Evolutionary conservation across 2,888 invertebrate genomes (phyloP).

Genomic region (Emmelina monodactyla): DNA sequence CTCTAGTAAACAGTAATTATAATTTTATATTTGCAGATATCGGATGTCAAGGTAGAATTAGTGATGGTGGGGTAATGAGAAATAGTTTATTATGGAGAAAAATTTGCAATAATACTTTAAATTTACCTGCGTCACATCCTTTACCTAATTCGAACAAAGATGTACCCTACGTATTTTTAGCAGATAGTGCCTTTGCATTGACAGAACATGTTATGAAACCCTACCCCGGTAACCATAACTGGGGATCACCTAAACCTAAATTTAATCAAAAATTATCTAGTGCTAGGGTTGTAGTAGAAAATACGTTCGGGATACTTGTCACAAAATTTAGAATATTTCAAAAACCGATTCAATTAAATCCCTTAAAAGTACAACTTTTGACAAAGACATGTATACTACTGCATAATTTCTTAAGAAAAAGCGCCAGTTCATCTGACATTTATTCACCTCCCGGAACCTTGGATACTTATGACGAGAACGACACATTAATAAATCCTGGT

Average conservation of each 20-base stretch:
- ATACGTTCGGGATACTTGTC: constrained; percentile 1
- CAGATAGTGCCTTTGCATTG: constrained; percentile 13
- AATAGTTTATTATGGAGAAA: too few species aligned
- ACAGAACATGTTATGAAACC: constrained; percentile 12
- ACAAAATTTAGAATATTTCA: neutral
- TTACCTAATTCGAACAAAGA: neutral
- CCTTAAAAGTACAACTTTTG: neutral
- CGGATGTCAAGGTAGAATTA: too few species aligned
- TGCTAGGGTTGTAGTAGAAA: neutral
- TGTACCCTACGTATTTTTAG: constrained; percentile 3
- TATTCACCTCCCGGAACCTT: too few species aligned
- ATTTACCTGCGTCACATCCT: neutral
- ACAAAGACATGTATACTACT: neutral
- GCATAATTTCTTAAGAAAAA: too few species aligned
- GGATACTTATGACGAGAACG: too few species aligned
- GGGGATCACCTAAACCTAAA: constrained; percentile 2
- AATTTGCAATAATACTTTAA: neutral
- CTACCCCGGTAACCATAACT: constrained; percentile 9
- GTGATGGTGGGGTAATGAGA: too few species aligned
- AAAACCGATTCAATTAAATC: neutral
- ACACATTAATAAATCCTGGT: too few species aligned
- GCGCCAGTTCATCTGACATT: too few species aligned
- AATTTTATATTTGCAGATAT: too few species aligned
- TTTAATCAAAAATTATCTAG: constrained; percentile 4
- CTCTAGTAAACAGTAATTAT: too few species aligned